Evolutionary conservation across 2,113 vertebrate genomes (phyloP), one percentile per base, ranked within the genome.

Genomic region (Gila orcuttii): DNA sequence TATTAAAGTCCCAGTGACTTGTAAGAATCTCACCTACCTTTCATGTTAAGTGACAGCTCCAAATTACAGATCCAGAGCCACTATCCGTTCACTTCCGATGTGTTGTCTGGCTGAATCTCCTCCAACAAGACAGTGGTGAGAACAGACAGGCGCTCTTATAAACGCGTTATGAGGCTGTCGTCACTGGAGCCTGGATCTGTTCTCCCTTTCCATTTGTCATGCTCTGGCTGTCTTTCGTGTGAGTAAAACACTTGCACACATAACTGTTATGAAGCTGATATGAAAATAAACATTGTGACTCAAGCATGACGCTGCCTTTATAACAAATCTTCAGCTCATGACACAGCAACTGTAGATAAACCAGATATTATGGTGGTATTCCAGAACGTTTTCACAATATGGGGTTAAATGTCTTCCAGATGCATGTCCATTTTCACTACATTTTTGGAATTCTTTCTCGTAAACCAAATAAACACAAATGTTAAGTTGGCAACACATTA

Each of bases 71-170:
- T 66, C 10, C 55, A 73, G 73, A 50, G 7, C 39, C 47, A 59
- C 23, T 68, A 52, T 71, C 33, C 21, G 64, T 59, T 78, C 45
- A 68, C 36, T 59, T 45, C 52, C 33, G 82, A 76, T 66, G 86
- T 60, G 55, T 7, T 82, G 82, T 50, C 33, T 75, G 79, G 68
- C 23, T 69, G 77, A 82, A 79, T 76, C 86, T 42, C 52, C 57
- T 80, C 76, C 52, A 21, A 66, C 33, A 88, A 78, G 39, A 79
- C 23, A 36, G n/a, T 64, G n/a, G 25, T 57, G 47, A 62, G 62
- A 23, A 50, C 75, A 76, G 78, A 79, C 78, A 88, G 10, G 57
- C 19, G 15, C 25, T 87, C 86, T 92, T 92, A 92, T 92, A 89
- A 39, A n/a, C 31, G 64, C 73, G 71, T 79, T 79, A 55, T 13